Conservation (phyloP, 2,797 vertebrate species). For the Poecilia wingei region DNA sequence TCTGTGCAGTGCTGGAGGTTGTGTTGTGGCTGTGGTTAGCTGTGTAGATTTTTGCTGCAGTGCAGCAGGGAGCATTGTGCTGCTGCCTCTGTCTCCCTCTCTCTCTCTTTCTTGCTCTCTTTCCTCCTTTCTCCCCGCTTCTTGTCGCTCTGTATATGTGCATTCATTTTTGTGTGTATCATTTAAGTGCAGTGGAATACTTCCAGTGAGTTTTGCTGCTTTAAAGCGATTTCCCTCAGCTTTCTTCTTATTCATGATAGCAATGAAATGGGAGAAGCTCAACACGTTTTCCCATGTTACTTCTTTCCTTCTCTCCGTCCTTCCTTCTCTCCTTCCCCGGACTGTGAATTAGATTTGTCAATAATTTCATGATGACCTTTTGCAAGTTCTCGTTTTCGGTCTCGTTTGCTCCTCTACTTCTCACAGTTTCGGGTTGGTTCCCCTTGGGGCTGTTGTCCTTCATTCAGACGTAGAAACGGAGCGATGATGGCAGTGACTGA, state of each 20-base stretch:
- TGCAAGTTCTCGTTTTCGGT: constrained; percentile 56
- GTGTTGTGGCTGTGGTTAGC: constrained; percentile 79
- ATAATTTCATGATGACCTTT: constrained; percentile 68
- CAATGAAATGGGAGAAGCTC: constrained; percentile 11
- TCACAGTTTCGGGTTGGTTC: constrained; percentile 26
- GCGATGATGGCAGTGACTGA: constrained; percentile 44
- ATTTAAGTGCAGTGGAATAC: constrained; percentile 76
- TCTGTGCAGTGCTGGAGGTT: constrained; percentile 79
- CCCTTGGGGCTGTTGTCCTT: constrained; percentile 42
- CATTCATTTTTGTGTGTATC: constrained; percentile 74
- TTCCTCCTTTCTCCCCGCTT: constrained; percentile 26
- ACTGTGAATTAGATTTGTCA: constrained; percentile 58
- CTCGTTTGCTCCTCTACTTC: constrained; percentile 36
- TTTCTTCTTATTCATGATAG: constrained; percentile 70
- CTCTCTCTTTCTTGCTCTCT: constrained; percentile 8
- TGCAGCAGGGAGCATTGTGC: constrained; percentile 87
- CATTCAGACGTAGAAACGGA: constrained; percentile 24
- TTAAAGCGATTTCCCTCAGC: constrained; percentile 25
- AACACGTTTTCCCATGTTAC: constrained; percentile 46
- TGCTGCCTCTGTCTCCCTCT: constrained; percentile 71
- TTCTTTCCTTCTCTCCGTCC: neutral
- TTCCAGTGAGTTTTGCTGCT: constrained; percentile 76
- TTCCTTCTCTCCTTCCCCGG: constrained; percentile 4
- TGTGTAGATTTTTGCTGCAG: constrained; percentile 92
- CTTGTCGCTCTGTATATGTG: constrained; percentile 53